These are phyloP conservation scores for Athene noctua DNA, from an alignment of 2,113 vertebrate species.

Conservation along the genomic window DNA sequence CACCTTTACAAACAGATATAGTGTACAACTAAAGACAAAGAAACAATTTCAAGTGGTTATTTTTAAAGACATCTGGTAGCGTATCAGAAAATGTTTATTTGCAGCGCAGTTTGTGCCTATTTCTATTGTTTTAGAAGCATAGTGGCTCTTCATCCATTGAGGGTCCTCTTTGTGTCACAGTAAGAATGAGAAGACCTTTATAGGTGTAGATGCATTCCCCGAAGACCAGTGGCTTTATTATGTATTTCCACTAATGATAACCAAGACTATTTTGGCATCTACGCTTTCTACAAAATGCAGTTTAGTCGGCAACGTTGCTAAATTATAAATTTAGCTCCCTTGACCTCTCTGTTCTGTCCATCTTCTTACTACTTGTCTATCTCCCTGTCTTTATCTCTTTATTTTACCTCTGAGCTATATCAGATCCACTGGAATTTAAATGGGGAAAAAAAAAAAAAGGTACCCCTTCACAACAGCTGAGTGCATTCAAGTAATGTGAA, in stretches of 20 bases:
- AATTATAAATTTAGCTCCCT: not conserved
- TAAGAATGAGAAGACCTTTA: not conserved
- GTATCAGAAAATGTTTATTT: not conserved
- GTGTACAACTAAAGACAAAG: not conserved
- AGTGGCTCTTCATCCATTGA: not conserved
- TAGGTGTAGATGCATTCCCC: not conserved
- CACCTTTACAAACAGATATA: not conserved
- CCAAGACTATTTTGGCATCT: not conserved
- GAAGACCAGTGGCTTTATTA: not conserved
- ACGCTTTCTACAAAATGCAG: not conserved
- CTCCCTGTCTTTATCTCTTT: not conserved
- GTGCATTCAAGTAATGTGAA: not conserved
- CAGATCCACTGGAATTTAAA: not conserved
- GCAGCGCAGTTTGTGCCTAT: not conserved
- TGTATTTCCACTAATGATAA: not conserved
- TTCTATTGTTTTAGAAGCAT: not conserved
- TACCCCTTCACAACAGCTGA: not conserved
- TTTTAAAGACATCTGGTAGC: not conserved
- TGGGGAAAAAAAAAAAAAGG: not conserved
- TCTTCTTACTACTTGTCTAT: not conserved
- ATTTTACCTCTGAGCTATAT: not conserved
- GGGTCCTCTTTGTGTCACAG: not conserved
- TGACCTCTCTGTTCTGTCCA: not conserved
- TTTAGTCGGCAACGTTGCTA: not conserved
- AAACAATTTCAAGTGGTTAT: not conserved